These are phyloP conservation scores for Thinocorus orbignyianus DNA, from an alignment of 2,113 vertebrate genomes.

Conservation along the genomic window DNA sequence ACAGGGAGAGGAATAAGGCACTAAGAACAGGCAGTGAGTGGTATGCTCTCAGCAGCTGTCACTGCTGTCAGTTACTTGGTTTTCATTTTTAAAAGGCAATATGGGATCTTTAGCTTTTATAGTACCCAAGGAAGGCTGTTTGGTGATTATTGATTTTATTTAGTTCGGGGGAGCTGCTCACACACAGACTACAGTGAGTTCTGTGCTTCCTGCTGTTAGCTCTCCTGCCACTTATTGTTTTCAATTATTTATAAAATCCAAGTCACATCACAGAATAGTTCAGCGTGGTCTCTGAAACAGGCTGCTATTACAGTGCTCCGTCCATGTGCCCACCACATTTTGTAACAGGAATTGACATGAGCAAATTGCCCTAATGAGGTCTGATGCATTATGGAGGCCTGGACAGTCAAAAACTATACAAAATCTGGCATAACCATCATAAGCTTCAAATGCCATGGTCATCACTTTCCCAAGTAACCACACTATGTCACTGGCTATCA, in stretches of 20 bases:
- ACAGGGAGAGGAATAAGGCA: background rate
- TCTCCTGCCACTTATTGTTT: constrained; percentile 60
- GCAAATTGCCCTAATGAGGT: constrained; percentile 37
- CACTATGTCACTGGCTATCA: background rate
- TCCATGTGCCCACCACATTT: constrained; percentile 7
- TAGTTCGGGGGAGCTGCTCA: constrained; percentile 60
- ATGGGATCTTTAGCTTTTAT: constrained; percentile 66
- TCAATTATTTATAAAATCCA: constrained; percentile 70
- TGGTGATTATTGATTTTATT: constrained; percentile 67
- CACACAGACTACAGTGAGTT: constrained; percentile 35
- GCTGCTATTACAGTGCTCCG: constrained; percentile 12
- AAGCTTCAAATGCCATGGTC: background rate
- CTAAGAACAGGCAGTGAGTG: constrained; percentile 7
- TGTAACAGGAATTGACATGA: constrained; percentile 44
- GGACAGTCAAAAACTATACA: background rate
- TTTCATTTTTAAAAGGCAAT: constrained; percentile 69
- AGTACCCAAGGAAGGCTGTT: constrained; percentile 45
- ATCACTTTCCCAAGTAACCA: background rate
- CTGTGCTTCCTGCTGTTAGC: constrained; percentile 47
- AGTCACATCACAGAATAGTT: constrained; percentile 44
- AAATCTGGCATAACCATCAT: background rate
- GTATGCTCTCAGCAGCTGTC: constrained; percentile 53
- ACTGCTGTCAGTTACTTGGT: constrained; percentile 63
- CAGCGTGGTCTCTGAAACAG: background rate
- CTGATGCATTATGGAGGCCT: background rate